These are phyloP conservation scores for Anoncus sp. DNA, from an alignment of 2,888 invertebrate species.

Conservation along the genomic window DNA sequence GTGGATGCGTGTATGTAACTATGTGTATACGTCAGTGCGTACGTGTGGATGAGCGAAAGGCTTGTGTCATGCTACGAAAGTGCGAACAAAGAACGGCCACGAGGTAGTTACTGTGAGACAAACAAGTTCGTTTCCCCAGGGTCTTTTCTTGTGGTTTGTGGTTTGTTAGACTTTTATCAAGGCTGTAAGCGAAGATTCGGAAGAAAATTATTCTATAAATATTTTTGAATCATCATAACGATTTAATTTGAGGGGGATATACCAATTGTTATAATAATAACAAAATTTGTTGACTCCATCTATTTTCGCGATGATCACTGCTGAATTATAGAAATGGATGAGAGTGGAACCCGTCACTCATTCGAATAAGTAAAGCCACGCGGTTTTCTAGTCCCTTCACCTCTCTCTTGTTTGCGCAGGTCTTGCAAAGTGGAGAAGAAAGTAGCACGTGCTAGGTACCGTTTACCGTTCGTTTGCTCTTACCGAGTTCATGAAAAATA, in stretches of 20 bases:
- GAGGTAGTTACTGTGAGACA: conserved; percentile 35
- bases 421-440: conserved; percentile 16
- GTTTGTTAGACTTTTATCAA: neutral
- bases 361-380: neutral
- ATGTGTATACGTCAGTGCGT: neutral
- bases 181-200: neutral
- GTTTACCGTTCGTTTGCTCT: conserved; percentile 34
- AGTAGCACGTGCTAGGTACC: conserved; percentile 39
- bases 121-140: conserved; percentile 3
- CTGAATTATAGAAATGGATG: neutral
- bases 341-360: neutral
- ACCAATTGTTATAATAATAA: neutral
- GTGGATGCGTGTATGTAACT: neutral
- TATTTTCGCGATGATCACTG: neutral
- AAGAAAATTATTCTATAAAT: neutral
- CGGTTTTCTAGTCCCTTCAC: conserved; percentile 6
- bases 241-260: neutral
- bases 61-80: conserved; percentile 23
- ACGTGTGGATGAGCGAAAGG: conserved; percentile 3
- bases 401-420: conserved; percentile 4
- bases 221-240: neutral
- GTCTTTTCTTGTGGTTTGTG: conserved; percentile 2
- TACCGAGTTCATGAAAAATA: conserved; percentile 25
- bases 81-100: conserved; percentile 40
- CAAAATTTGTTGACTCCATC: neutral